A percentile compares a stretch with the other conserved stretches of the same genome.
Evolutionary conservation across 2,113 vertebrate species (phyloP).

Genomic region (Ovibos moschatus): DNA sequence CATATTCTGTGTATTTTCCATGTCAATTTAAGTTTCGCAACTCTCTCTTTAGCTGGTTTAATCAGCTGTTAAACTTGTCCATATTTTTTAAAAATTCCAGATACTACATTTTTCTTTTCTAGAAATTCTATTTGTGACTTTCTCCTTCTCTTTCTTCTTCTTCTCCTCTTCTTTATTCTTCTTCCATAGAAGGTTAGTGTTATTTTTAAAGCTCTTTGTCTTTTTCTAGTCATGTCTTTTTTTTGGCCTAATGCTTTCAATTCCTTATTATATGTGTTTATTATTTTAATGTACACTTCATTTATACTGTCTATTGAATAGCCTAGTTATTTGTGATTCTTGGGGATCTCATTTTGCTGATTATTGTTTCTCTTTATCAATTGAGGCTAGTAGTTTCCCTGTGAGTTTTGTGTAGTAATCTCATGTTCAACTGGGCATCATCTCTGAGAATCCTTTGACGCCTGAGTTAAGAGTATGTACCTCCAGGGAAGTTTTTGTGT

Average conservation of each 20-base stretch:
- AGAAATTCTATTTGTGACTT: background rate
- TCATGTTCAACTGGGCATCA: background rate
- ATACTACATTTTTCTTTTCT: background rate
- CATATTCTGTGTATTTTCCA: background rate
- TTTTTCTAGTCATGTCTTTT: background rate
- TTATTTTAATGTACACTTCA: slow-evolving; percentile 1
- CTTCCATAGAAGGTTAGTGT: background rate
- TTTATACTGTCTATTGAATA: background rate
- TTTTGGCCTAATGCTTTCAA: background rate
- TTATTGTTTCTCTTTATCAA: background rate
- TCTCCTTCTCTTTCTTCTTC: background rate
- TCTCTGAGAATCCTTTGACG: background rate
- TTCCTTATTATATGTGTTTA: background rate
- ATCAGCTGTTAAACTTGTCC: background rate
- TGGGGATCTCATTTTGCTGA: background rate
- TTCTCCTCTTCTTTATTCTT: background rate
- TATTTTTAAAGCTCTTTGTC: background rate
- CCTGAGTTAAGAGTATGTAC: background rate
- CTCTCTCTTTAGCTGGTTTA: background rate
- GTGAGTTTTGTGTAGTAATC: background rate
- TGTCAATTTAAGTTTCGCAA: background rate
- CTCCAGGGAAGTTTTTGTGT: background rate
- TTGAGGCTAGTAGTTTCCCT: background rate
- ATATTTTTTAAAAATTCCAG: background rate
- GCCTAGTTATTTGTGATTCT: background rate